phyloP scores from a whole-genome alignment of 2,113 vertebrate genomes.

The Octodon degus region DNA sequence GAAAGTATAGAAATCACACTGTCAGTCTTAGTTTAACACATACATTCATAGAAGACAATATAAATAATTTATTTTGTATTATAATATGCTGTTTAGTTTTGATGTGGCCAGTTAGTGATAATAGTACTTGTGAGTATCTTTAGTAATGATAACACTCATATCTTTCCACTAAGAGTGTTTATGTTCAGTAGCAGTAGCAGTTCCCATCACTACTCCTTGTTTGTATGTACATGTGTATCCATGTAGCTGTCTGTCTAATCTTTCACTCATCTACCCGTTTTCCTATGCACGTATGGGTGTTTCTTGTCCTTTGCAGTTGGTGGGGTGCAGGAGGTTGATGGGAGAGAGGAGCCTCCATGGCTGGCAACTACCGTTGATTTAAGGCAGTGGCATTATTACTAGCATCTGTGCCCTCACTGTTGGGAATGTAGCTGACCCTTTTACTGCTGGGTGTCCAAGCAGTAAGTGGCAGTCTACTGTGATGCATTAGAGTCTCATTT shows the following conservation, averaged over 20 bases:
- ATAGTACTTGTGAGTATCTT: not conserved
- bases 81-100: not conserved
- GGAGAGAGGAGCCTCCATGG: not conserved
- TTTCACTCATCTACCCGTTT: not conserved
- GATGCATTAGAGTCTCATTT: not conserved
- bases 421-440: slow-evolving; percentile 52
- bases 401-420: not conserved
- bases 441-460: not conserved
- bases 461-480: slow-evolving; percentile 11
- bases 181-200: not conserved
- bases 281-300: not conserved
- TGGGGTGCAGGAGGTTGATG: not conserved
- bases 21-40: not conserved
- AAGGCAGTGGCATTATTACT: slow-evolving; percentile 1
- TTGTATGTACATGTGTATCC: not conserved
- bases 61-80: slow-evolving; percentile 20
- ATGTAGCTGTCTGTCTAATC: not conserved
- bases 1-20: not conserved
- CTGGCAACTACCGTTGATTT: not conserved
- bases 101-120: not conserved
- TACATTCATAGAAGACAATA: not conserved
- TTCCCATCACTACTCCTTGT: not conserved
- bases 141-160: not conserved
- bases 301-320: not conserved
- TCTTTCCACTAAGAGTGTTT: slow-evolving; percentile 8